phyloP scores from a whole-genome alignment of 2,888 invertebrate genomes.

The Quadroppia sp. region DNA sequence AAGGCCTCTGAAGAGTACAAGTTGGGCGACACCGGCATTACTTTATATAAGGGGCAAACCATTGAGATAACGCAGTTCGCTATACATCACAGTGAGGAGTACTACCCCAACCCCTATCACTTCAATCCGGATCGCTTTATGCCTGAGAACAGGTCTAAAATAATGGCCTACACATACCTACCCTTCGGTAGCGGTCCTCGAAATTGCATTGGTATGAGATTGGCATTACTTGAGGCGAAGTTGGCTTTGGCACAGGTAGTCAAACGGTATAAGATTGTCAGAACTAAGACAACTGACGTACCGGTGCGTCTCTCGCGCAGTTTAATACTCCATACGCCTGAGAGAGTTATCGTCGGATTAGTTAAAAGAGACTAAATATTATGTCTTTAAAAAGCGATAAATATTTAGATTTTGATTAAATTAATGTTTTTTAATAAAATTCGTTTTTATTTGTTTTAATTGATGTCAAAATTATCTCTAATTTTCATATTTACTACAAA shows the following conservation, averaged over 20 bases:
- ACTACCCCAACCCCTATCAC: constrained; percentile 11
- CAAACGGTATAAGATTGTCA: background rate
- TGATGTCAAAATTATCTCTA: too few species aligned
- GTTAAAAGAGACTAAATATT: too few species aligned
- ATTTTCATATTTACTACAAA: too few species aligned
- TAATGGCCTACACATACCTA: background rate
- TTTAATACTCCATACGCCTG: too few species aligned
- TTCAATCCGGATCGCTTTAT: constrained; percentile 37
- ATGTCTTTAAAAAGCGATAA: too few species aligned
- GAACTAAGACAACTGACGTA: background rate
- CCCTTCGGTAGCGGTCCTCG: background rate
- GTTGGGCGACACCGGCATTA: too few species aligned
- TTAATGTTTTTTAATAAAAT: too few species aligned
- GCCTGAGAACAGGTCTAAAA: background rate
- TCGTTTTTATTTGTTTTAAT: too few species aligned
- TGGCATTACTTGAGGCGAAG: background rate
- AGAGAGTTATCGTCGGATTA: too few species aligned
- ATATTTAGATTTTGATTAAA: too few species aligned
- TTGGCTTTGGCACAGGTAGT: background rate
- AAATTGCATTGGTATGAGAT: too few species aligned
- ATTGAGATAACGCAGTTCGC: constrained; percentile 7
- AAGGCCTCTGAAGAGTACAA: too few species aligned
- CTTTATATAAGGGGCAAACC: constrained; percentile 7
- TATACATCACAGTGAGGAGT: constrained; percentile 4
- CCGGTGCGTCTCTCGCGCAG: background rate